A percentile compares a stretch with the other conserved stretches of the same genome.
These are phyloP conservation scores for Cathartes aura DNA, from an alignment of 2,113 vertebrate species.

Conservation along the genomic window DNA sequence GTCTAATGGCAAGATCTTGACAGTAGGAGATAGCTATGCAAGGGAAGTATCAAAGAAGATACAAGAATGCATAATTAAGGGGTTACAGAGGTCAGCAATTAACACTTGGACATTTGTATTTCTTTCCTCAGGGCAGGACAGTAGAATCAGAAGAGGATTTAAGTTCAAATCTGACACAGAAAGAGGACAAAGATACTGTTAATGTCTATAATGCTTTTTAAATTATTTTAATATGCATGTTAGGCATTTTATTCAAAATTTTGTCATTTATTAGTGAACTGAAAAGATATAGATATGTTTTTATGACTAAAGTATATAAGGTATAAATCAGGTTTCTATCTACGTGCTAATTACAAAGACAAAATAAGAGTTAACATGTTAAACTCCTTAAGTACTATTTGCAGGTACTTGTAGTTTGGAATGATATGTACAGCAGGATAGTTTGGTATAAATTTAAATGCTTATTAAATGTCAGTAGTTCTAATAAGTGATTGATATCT, in stretches of 20 bases:
- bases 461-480: constrained; percentile 74
- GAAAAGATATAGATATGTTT: neutral
- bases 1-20: neutral
- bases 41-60: neutral
- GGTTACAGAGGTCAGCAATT: constrained; percentile 9
- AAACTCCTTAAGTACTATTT: neutral
- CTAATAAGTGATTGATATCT: constrained; percentile 75
- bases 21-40: neutral
- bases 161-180: neutral
- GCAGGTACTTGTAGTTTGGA: constrained; percentile 21
- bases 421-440: constrained; percentile 4
- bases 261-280: neutral
- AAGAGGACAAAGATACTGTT: neutral
- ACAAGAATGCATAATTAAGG: constrained; percentile 40
- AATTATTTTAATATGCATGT: neutral
- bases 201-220: neutral
- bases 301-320: neutral
- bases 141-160: neutral
- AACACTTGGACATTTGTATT: constrained; percentile 14
- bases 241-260: neutral
- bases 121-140: constrained; percentile 32
- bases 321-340: neutral
- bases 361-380: constrained; percentile 30
- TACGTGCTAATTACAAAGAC: neutral
- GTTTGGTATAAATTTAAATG: constrained; percentile 64